Evolutionary conservation across 2,888 invertebrate species (phyloP), one percentile per base, ranked within the genome.

Genomic region (Miltochrista miniata): DNA sequence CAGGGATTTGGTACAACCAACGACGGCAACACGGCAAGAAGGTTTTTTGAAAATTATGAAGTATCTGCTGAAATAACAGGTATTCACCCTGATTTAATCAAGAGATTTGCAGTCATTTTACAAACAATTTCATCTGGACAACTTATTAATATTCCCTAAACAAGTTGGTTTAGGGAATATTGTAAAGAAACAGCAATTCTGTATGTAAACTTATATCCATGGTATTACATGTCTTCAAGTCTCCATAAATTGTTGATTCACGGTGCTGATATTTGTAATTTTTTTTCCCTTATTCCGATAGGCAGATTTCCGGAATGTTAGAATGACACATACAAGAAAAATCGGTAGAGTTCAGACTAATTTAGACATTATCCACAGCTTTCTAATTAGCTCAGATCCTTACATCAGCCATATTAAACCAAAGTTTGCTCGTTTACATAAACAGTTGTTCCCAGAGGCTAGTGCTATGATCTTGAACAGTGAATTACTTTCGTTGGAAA

Each of bases 1-100:
- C 54, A 50, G 8, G 47, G 34, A 13, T 49, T 37, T 35, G 50
- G 47, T 15, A 54, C 42, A 7, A 50, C 40, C 18, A 52, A 54
- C 29, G 49, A 54, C 37, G 47, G 47, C n/a, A 50, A 54, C 37
- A 38, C 47, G n/a, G 41, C 41, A 13, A 13, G 30, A n/a, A n/a
- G 43, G 2, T 34, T 43, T 35, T 43, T 43, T 18, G 5, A 35
- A 33, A 38, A 49, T 43, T 34, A 36, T 15, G 24, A 29, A 29
- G 31, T 42, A 14, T 36, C 43, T 24, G 43, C 43, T 35, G 18
- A 18, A 10, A 34, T 43, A 35, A 36, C 36, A 10, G 29, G 29
- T 2, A 29, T 45, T 8, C 15, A 37, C 12, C 12, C 11, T 9
- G 29, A 35, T 12, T n/a, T 36, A 10, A 45, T 45, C 9, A 30